Evolutionary conservation across 2,797 vertebrate genomes (phyloP).

Genomic region (Champsocephalus gunnari): DNA sequence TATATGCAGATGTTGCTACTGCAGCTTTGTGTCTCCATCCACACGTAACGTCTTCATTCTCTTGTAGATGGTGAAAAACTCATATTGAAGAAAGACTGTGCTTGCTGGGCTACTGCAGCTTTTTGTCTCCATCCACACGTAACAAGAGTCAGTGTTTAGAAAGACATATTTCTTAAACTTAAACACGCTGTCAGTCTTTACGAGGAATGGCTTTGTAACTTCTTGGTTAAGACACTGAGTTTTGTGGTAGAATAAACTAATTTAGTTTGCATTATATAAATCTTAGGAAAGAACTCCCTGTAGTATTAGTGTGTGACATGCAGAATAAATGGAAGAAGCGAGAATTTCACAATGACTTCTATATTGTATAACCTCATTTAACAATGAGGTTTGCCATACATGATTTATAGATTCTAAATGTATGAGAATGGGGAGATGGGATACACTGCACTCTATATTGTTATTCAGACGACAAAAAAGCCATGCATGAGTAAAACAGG

Average conservation of each 20-base stretch:
- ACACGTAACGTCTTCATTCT: background rate
- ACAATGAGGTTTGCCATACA: slow-evolving; percentile 64
- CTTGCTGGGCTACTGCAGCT: slow-evolving; percentile 19
- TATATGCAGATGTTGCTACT: background rate
- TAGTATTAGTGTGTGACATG: slow-evolving; percentile 61
- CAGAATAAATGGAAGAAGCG: slow-evolving; percentile 71
- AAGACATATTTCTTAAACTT: slow-evolving; percentile 42
- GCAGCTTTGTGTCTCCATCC: no score
- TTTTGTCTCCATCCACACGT: slow-evolving; percentile 8
- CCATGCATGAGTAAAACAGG: slow-evolving; percentile 41
- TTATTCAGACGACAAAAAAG: slow-evolving; percentile 40
- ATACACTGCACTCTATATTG: slow-evolving; percentile 44
- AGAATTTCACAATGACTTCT: slow-evolving; percentile 66
- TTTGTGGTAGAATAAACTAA: slow-evolving; percentile 48
- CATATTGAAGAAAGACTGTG: slow-evolving; percentile 19
- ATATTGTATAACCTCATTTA: slow-evolving; percentile 71
- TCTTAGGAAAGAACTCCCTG: slow-evolving; percentile 56
- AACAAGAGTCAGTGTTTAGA: slow-evolving; percentile 10
- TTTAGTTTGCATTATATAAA: slow-evolving; percentile 56
- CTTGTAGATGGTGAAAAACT: slow-evolving; percentile 15
- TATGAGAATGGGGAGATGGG: slow-evolving; percentile 53
- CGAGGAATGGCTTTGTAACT: slow-evolving; percentile 34
- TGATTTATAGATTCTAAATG: slow-evolving; percentile 80
- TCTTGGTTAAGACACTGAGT: slow-evolving; percentile 24
- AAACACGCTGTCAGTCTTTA: slow-evolving; percentile 54